Evolutionary conservation across 1,140 invertebrate genomes (phyloP), one percentile per base, ranked within the genome.

Genomic region (Drosophila takahashii): DNA sequence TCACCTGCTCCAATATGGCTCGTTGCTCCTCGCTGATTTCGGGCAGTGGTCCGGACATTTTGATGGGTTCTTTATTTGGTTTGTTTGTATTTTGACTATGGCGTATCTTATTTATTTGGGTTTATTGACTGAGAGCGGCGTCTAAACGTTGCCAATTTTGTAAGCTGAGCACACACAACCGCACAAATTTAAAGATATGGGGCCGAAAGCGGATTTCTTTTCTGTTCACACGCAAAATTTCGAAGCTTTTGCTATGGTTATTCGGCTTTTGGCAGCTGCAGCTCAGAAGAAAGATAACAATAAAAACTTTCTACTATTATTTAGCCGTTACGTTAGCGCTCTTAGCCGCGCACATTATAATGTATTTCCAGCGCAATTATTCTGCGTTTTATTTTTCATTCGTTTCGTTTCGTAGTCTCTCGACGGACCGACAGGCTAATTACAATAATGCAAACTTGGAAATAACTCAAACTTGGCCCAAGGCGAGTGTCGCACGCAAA

Each of bases 221-320:
- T 72, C 70, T 44, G 57, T 62, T 77, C 65, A 72, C 81, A 80
- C 81, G 71, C 75, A 58, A 79, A 84, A 84, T 42, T 76, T 48
- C 3, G 34, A 54, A 52, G 8, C 42, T 62, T 16, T 41, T 54
- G 76, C 44, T 54, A 70, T 37, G 64, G 50, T 71, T 75, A 54
- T 62, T 61, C 65, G 41, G 41, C 29, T 75, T 59, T 77, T 47
- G 70, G 54, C 62, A 61, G 60, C 59, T 61, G 48, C 34, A 64
- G 52, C 66, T 79, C 54, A 54, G 69, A 78, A 66, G 77, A 84
- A 26, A 27, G 67, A 69, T 87, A 79, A 86, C 58, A 81, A 86
- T 77, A 79, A 76, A 86, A 86, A 86, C 83, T 86, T 86, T 86
- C 83, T 86, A 86, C 70, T 64, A 73, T 86, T 86, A 86, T 80